phyloP scores from a whole-genome alignment of 2,113 vertebrate species.

The Diglossa brunneiventris region DNA sequence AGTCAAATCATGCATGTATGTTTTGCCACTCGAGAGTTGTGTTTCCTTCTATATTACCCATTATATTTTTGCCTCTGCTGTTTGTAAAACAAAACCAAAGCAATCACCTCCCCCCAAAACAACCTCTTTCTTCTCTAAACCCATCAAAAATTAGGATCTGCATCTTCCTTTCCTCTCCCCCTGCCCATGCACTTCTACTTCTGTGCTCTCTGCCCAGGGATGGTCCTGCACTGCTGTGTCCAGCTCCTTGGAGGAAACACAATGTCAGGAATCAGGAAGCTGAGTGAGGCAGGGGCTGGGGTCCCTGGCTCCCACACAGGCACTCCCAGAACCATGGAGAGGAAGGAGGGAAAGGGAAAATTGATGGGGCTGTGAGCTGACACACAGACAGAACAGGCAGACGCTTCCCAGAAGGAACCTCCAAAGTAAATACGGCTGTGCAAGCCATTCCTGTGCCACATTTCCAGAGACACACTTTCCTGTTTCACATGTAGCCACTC shows the following conservation, averaged over 20 bases:
- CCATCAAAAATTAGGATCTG: neutral
- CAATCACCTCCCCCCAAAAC: neutral
- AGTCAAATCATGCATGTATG: neutral
- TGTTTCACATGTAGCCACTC: neutral
- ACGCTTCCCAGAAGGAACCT: neutral
- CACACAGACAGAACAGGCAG: neutral
- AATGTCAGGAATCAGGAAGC: fast-evolving
- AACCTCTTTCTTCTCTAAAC: neutral
- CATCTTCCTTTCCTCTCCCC: neutral
- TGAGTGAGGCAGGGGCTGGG: neutral
- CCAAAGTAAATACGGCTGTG: neutral
- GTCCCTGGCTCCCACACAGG: neutral
- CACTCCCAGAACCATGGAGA: neutral
- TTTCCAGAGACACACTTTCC: neutral
- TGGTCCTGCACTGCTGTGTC: neutral
- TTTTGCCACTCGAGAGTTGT: neutral
- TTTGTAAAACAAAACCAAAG: neutral
- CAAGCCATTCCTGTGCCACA: neutral
- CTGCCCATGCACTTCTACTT: neutral
- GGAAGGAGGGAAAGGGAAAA: neutral
- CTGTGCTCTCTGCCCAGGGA: neutral
- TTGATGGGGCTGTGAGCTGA: fast-evolving
- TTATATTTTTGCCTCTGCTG: neutral
- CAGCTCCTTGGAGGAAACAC: neutral
- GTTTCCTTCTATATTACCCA: neutral